Evolutionary conservation across 2,888 invertebrate species (phyloP), one percentile per base, ranked within the genome.

Genomic region (Osmoderma eremita): DNA sequence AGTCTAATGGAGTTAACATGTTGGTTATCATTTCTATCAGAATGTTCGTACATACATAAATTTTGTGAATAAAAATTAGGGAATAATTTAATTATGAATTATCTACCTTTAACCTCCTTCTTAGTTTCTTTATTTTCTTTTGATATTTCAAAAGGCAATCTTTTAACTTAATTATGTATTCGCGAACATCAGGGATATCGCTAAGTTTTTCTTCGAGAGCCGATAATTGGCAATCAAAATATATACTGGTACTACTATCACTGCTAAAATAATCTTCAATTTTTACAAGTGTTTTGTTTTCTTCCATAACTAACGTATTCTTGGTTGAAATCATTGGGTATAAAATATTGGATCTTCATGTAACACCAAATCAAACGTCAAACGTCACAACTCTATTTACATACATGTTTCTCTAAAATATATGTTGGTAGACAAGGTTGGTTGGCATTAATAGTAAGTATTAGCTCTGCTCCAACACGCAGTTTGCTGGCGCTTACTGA

Each of bases 121-220:
- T 87, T 61, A 90, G 81, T 74, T 86, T 86, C 63, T 82, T 83
- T 51, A 92, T 79, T 71, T 88, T 84, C 66, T 82, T 83, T 36
- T 86, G 86, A 75, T 89, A 90, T 73, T 83, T 84, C 63, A 82
- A 83, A 45, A 90, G 84, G 67, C 82, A 83, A 36, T 83, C 83
- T 67, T 86, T 85, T 77, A 90, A 83, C 75, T 85, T 86, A 45
- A 85, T 76, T 72, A 91, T 86, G 65, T 87, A 85, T 70, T 83
- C 82, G 38, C 86, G 71, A 13, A 89, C 83, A 72, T 88, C 86
- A 8, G 90, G 90, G 68, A 87, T 84, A 70, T 86, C 85, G 74
- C 82, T 81, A 30, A 90, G 76, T 68, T 84, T 81, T 41, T 82
- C 71, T 67, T 73, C 73, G 56, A 79, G 56, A 41, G 68, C 65